phyloP scores from a whole-genome alignment of 2,888 invertebrate species.

The Agriopis aurantiaria region DNA sequence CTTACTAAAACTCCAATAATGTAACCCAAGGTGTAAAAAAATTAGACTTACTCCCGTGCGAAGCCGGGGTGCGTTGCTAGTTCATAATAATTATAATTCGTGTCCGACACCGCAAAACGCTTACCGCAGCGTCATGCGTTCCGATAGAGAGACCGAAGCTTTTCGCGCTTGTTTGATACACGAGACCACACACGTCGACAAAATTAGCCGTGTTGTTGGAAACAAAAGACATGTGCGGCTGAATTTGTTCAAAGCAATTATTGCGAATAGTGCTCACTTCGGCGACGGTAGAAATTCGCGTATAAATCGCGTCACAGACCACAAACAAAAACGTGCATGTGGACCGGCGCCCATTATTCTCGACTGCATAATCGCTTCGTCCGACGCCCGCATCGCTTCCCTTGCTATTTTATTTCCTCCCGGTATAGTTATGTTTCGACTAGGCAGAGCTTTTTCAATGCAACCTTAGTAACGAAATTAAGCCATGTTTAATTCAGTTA shows the following conservation, averaged over 20 bases:
- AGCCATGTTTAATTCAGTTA: conserved; percentile 85
- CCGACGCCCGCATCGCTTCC: conserved; percentile 86
- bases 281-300: conserved; percentile 83
- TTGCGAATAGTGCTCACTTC: conserved; percentile 85
- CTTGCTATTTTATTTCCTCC: conserved; percentile 85
- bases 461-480: conserved; percentile 77
- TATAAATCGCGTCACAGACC: conserved; percentile 87
- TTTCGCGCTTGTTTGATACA: too few species aligned
- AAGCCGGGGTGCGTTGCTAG: too few species aligned
- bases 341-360: conserved; percentile 86
- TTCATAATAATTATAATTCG: too few species aligned
- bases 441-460: conserved; percentile 78
- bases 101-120: too few species aligned
- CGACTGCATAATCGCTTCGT: conserved; percentile 87
- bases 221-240: conserved; percentile 74
- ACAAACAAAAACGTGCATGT: conserved; percentile 87
- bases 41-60: too few species aligned
- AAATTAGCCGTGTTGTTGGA: conserved; percentile 25
- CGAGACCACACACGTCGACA: neutral
- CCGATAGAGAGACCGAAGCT: too few species aligned
- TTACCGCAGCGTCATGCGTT: too few species aligned
- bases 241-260: conserved; percentile 84
- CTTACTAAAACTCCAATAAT: too few species aligned
- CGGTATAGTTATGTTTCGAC: conserved; percentile 82
- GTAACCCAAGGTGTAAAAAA: too few species aligned